A percentile compares a stretch with the other conserved stretches of the same genome.
These are phyloP conservation scores for Cynaeus angustus DNA, from an alignment of 2,888 invertebrate genomes.

Conservation along the genomic window DNA sequence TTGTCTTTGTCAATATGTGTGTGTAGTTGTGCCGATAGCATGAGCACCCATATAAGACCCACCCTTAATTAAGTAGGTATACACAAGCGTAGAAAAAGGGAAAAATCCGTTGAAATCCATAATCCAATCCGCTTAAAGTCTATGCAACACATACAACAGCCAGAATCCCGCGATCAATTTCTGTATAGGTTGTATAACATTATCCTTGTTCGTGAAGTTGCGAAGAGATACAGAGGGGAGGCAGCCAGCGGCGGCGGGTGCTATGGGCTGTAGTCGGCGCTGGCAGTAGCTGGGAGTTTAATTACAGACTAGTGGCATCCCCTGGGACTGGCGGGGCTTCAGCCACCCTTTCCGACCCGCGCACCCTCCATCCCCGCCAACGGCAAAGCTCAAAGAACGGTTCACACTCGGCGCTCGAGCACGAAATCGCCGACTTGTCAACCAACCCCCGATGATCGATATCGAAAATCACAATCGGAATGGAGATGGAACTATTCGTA, in stretches of 20 bases:
- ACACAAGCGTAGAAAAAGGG: slow-evolving; percentile 58
- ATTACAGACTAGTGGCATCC: slow-evolving; percentile 71
- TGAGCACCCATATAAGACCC: slow-evolving; percentile 56
- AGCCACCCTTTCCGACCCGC: slow-evolving; percentile 59
- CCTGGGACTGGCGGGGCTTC: slow-evolving; percentile 68
- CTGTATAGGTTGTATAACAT: slow-evolving; percentile 66
- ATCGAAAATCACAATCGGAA: slow-evolving; percentile 37
- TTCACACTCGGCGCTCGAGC: slow-evolving; percentile 52
- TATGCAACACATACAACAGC: slow-evolving; percentile 58
- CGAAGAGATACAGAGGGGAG: slow-evolving; percentile 63
- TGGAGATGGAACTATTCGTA: slow-evolving; percentile 8
- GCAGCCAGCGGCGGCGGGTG: slow-evolving; percentile 54
- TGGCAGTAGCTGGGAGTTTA: slow-evolving; percentile 68
- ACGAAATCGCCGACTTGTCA: slow-evolving; percentile 35
- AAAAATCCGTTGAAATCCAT: slow-evolving; percentile 61
- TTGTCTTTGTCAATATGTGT: slow-evolving; percentile 17
- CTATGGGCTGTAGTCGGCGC: slow-evolving; percentile 55
- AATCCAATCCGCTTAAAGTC: slow-evolving; percentile 61
- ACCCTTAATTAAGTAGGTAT: slow-evolving; percentile 59
- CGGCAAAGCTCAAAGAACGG: slow-evolving; percentile 60
- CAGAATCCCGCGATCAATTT: slow-evolving; percentile 67
- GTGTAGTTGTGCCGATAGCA: slow-evolving; percentile 8
- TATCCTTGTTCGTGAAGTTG: slow-evolving; percentile 66
- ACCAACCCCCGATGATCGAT: slow-evolving; percentile 30
- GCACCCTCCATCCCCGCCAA: slow-evolving; percentile 55